Percentiles rank a stretch among this genome's conserved stretches.
These are phyloP conservation scores for Clamator glandarius DNA, from an alignment of 2,797 vertebrate genomes.

Conservation along the genomic window DNA sequence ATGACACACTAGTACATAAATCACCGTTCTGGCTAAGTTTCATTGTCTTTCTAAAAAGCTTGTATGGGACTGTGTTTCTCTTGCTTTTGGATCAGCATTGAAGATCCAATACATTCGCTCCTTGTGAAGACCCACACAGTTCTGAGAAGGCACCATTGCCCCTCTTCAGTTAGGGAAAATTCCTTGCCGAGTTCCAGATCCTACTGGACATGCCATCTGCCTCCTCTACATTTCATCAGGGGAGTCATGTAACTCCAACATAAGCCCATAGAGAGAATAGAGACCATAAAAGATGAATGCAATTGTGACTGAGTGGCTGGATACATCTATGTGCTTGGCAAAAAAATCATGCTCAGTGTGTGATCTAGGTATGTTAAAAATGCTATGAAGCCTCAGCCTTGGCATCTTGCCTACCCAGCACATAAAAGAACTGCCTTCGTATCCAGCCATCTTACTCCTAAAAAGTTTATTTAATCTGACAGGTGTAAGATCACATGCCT, in stretches of 20 bases:
- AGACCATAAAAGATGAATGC: background rate
- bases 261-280: background rate
- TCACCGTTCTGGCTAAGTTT: background rate
- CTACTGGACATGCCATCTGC: background rate
- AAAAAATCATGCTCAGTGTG: background rate
- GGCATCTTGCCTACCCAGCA: background rate
- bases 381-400: background rate
- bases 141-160: background rate
- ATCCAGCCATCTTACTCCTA: background rate
- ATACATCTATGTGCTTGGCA: background rate
- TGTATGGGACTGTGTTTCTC: background rate
- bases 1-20: background rate
- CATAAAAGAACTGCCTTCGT: conserved; percentile 14
- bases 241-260: background rate
- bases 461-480: conserved; percentile 37
- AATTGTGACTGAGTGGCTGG: background rate
- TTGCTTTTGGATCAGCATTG: background rate
- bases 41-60: background rate
- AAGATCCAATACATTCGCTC: background rate
- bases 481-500: conserved; percentile 41
- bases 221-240: background rate
- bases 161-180: background rate
- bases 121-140: background rate
- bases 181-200: background rate
- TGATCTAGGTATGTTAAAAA: background rate